A percentile compares a stretch with the other conserved stretches of the same genome.
These are phyloP conservation scores for Adelphocoris suturalis DNA, from an alignment of 2,888 invertebrate genomes.

Conservation along the genomic window DNA sequence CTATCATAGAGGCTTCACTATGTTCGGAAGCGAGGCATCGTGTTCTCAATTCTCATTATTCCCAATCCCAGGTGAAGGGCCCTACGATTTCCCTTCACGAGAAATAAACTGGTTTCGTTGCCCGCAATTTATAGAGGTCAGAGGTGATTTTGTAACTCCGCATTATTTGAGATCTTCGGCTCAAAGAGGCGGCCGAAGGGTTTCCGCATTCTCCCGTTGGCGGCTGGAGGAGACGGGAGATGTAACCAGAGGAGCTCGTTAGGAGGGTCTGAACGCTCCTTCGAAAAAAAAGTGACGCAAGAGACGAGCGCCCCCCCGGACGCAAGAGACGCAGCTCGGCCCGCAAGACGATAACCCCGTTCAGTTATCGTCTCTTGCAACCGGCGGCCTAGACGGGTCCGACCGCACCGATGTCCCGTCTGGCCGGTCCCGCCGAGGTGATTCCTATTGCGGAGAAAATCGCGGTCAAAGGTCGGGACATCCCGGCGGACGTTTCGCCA, in stretches of 20 bases:
- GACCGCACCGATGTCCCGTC: background rate
- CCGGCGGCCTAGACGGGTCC: slow-evolving; percentile 11
- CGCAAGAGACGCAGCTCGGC: background rate
- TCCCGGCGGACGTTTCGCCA: slow-evolving; percentile 15
- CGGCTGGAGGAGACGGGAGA: background rate
- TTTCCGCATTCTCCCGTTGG: slow-evolving; percentile 16
- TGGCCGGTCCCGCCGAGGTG: background rate
- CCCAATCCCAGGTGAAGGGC: background rate
- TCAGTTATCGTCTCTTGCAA: background rate
- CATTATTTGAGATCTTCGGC: background rate
- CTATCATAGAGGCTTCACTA: too few relatives aligned
- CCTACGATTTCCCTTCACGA: background rate
- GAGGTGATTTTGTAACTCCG: slow-evolving; percentile 5
- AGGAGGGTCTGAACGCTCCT: background rate
- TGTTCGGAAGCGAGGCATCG: too few relatives aligned
- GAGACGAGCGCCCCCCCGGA: background rate
- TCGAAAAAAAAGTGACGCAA: background rate
- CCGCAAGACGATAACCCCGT: background rate
- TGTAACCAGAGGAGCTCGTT: background rate
- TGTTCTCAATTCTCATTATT: too few relatives aligned
- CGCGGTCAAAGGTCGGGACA: slow-evolving; percentile 15
- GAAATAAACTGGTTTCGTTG: background rate
- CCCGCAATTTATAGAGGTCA: background rate
- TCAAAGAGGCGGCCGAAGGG: background rate
- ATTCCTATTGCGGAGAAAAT: slow-evolving; percentile 31